Base-by-base conservation (phyloP, 1,140 invertebrate genomes). In the Pinna nobilis region DNA sequence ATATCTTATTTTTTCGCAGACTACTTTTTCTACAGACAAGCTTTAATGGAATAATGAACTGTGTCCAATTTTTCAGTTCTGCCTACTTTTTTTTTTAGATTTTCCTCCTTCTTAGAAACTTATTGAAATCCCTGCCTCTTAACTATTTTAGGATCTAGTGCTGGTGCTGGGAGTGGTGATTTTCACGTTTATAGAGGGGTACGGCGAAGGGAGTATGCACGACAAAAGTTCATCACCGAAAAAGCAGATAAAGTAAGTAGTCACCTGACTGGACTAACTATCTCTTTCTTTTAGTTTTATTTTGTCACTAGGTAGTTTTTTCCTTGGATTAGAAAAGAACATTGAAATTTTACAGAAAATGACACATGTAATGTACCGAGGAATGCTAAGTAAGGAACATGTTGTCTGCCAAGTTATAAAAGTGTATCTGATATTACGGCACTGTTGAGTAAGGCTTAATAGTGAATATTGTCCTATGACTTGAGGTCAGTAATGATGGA, bases 121-220 rank as follows among this genome's bases (percentile, higher is more conserved):
- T n/a, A 25, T 9, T n/a, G 13, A 5, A 20, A 15, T 28, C 33
- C 11, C 20, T 35, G 23, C 18, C 11, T 49, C n/a, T 9, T 41
- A 18, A 33, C 18, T 15, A 44, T 77, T 75, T 39, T 64, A 89
- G 90, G 90, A 15, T 98, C 96, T 20, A 98, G 96, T 92, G 97
- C 98, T 65, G 98, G 97, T 47, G 98, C 97, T 63, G 98, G 98
- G 23, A 98, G 96, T 84, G 98, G 98, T 57, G 98, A 99, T 88
- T 99, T 99, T 90, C 97, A 99, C 91, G 97, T 99, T 0, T 99
- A 99, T 82, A 92, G 97, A 75, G 97, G 98, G 91, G 91, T 99
- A 23, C 89, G 97, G 44, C 90, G 97, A 61, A 96, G 98, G 89
- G 97, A 99, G 90, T 98, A 97, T 90, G 94, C 96, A 1, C 90